Percentiles rank a stretch among this genome's conserved stretches.
phyloP scores from a whole-genome alignment of 2,888 invertebrate genomes.

The Drosophila melanosoma region DNA sequence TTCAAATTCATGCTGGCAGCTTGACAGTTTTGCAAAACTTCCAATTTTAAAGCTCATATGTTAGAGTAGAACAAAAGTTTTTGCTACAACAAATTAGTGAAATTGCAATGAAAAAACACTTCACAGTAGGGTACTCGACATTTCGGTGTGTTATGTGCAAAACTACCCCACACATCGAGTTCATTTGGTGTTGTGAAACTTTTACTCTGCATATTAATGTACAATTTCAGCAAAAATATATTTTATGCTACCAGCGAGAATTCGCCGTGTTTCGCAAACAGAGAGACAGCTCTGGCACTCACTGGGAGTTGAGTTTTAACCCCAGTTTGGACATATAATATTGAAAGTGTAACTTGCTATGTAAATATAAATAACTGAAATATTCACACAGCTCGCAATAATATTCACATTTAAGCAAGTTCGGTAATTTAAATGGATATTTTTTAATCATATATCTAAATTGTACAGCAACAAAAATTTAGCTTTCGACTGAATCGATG shows the following conservation, averaged over 20 bases:
- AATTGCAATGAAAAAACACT: constrained; percentile 54
- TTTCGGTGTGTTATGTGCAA: constrained; percentile 2
- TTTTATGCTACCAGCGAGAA: constrained; percentile 73
- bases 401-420: constrained; percentile 52
- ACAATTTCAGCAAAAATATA: constrained; percentile 59
- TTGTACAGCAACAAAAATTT: constrained; percentile 3
- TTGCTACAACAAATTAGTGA: constrained; percentile 50
- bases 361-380: constrained; percentile 54
- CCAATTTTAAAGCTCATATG: constrained; percentile 10
- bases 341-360: constrained; percentile 42
- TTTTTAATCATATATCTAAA: constrained; percentile 26
- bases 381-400: constrained; percentile 23
- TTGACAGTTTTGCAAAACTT: constrained; percentile 28
- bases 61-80: constrained; percentile 23
- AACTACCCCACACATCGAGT: constrained; percentile 2
- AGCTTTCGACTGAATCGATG: constrained; percentile 12
- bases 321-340: constrained; percentile 38
- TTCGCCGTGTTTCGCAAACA: constrained; percentile 47
- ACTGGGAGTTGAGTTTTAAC: constrained; percentile 11
- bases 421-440: constrained; percentile 54
- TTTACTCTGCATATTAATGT: constrained; percentile 66
- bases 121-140: constrained; percentile 30
- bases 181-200: constrained; percentile 50
- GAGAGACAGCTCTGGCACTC: constrained; percentile 17
- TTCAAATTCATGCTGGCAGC: constrained; percentile 24